Evolutionary conservation across 92 coral and sea anemone genomes (phyloP), one percentile per base, ranked within the genome.

Genomic region (Epizoanthus illoricatus): DNA sequence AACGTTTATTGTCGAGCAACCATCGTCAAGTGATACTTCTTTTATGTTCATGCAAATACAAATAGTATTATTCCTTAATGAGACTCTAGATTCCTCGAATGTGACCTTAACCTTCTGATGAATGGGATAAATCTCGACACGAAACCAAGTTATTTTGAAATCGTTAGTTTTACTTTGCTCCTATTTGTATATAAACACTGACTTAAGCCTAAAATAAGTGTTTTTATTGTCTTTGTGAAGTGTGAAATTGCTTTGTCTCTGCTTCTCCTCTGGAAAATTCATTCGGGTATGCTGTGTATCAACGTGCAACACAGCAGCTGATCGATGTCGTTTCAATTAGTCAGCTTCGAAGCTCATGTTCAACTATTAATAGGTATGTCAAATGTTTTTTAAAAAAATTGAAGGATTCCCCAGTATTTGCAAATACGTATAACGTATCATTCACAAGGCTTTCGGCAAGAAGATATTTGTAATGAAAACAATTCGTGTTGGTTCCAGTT

Each of bases 51-150:
- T 78, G 20, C n/a, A 59, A 11, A 19, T 36, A 41, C 70, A 78
- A 78, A 76, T 19, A 41, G 58, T 62, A 61, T 62, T 76, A 60
- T 58, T 55, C 45, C 58, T 16, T 24, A 49, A 49, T 45, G 20
- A 54, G 40, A 64, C 12, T 7, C 7, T 24, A 55, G 63, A 33
- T 33, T 65, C 70, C 15, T 21, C 24, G 10, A 49, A 28, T 13
- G 84, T 21, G 81, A 75, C 81, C 81, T 75, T 75, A 58, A 75
- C 81, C 81, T 75, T 75, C 81, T 6, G 24, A 72, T 20, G 33
- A 43, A 43, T n/a, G 33, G 85, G 60, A 70, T 79, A 76, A 68
- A 70, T 73, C 24, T 79, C 82, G 81, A 65, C 87, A 79, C 88
- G 81, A 83, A 84, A 86, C 69, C 28, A 45, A 80, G 20, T 58